A percentile compares a stretch with the other conserved stretches of the same genome.
Evolutionary conservation across 2,113 vertebrate species (phyloP).

Genomic region (Perca flavescens): DNA sequence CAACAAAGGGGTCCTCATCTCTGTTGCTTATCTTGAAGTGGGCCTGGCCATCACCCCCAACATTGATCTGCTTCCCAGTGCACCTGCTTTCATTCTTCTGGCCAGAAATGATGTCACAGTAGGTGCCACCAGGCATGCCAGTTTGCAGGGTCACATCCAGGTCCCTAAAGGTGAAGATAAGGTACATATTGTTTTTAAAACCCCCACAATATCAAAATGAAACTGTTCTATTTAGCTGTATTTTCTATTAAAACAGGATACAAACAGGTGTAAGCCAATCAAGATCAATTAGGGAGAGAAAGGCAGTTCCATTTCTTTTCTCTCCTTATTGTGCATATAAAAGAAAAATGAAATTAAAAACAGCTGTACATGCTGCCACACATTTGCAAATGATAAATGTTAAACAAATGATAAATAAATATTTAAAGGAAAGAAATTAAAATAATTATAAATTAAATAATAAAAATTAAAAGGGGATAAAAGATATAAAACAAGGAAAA

Average conservation of each 20-base stretch:
- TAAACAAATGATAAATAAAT: no score
- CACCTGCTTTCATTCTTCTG: constrained; percentile 85
- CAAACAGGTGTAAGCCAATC: background rate
- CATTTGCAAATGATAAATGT: no score
- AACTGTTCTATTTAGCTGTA: background rate
- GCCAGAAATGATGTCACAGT: constrained; percentile 95
- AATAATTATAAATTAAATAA: no score
- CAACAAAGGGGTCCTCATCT: constrained; percentile 91
- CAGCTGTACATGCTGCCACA: no score
- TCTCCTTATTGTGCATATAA: no score
- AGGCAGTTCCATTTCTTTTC: background rate
- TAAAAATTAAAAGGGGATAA: no score
- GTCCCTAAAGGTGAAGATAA: constrained; percentile 76
- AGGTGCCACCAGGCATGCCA: constrained; percentile 89
- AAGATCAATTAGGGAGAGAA: background rate
- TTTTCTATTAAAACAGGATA: background rate
- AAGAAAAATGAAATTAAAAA: no score
- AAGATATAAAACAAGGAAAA: no score
- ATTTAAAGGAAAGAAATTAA: no score
- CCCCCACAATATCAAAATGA: background rate
- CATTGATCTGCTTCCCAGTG: constrained; percentile 86
- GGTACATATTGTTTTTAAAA: background rate
- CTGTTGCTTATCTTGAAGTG: constrained; percentile 87
- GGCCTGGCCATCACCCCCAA: constrained; percentile 85
- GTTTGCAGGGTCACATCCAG: constrained; percentile 87